Conservation (phyloP, 2,113 vertebrate species). For the Crotalus horridus region DNA sequence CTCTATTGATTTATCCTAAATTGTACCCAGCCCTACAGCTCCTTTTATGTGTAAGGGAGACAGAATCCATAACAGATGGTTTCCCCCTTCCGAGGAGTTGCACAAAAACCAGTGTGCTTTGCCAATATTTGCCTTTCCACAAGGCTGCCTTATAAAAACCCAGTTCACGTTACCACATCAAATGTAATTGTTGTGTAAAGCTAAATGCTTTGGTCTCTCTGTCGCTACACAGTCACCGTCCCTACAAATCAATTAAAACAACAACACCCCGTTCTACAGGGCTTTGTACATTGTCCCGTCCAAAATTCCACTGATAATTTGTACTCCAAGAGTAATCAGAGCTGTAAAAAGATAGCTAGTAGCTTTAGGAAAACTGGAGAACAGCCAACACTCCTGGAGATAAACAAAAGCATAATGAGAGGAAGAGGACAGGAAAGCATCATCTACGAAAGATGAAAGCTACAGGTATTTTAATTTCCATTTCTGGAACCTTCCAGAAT, state of each 20-base stretch:
- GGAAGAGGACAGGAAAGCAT: neutral
- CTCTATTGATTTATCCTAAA: neutral
- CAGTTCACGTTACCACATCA: neutral
- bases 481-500: neutral
- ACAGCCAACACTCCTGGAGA: neutral
- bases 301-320: rapidly evolving
- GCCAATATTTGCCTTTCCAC: neutral
- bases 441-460: neutral
- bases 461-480: neutral
- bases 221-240: neutral
- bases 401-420: neutral
- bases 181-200: neutral
- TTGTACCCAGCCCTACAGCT: neutral
- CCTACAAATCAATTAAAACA: rapidly evolving
- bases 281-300: neutral
- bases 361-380: neutral
- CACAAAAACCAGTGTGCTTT: neutral
- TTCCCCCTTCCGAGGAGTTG: neutral
- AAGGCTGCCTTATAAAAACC: neutral
- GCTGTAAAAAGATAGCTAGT: neutral
- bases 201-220: neutral
- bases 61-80: neutral
- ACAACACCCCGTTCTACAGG: neutral
- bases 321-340: neutral
- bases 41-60: neutral